Base-by-base conservation (phyloP, 2,797 vertebrate species). In the Anguilla anguilla region DNA sequence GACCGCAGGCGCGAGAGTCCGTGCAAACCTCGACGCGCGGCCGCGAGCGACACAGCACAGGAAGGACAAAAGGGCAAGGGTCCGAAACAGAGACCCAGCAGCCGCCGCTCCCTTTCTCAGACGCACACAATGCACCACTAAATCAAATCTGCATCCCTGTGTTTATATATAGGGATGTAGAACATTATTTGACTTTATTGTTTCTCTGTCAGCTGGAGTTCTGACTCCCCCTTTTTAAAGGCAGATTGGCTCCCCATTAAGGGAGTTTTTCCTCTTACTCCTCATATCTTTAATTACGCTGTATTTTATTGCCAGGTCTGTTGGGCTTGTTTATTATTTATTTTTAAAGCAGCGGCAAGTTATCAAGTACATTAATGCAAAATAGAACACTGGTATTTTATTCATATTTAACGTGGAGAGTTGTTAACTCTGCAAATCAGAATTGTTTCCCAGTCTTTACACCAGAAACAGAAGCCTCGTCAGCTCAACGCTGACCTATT, bases 401-500 rank as follows among this genome's bases (percentile, higher is more conserved):
- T 94, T 83, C 90, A 91, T 84, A 64, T 90, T 91, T 92, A 89
- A 91, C 89, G 88, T 89, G 86, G 90, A 86, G 86, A 86, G 86
- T 89, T 90, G 94, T 93, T 87, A 89, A 86, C 92, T 92, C 88
- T 84, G 89, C 91, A 92, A 94, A 95, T 89, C 92, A 89, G 87
- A 92, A 88, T 90, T 89, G 86, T 92, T 90, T 94, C 94, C 94
- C 94, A 94, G 92, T 86, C 90, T 92, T 94, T 94, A 85, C 43
- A 87, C 77, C 91, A 89, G 92, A 92, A 85, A 79, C 59, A 88
- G 79, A 46, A 57, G 92, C 91, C 94, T 96, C 94, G 94, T 93
- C 92, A 95, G 94, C 93, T 94, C 94, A 89, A 88, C 51, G 89
- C 90, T 95, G 95, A 96, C 96, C 96, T 92, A 95, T 92, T 95